A percentile compares a stretch with the other conserved stretches of the same genome.
These are phyloP conservation scores for Sinopyrophorus schimmeli DNA, from an alignment of 2,888 invertebrate genomes.

Conservation along the genomic window DNA sequence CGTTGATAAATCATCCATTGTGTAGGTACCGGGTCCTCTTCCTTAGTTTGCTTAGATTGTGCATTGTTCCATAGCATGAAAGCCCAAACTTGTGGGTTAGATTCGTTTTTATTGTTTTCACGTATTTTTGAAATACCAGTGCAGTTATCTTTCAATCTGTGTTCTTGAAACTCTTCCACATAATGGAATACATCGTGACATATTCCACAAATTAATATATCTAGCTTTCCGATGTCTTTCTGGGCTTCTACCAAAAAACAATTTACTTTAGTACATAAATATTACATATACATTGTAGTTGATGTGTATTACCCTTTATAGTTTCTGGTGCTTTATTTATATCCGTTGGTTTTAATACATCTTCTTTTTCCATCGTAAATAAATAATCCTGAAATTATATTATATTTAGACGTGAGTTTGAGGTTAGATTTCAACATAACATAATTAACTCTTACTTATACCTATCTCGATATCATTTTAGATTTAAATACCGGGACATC, in stretches of 20 bases:
- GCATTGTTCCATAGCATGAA: slow-evolving; percentile 79
- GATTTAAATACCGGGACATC: too few relatives aligned
- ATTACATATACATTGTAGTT: slow-evolving; percentile 9
- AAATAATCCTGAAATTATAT: slow-evolving; percentile 1
- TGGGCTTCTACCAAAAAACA: slow-evolving; percentile 64
- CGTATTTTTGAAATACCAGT: slow-evolving; percentile 66
- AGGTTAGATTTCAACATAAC: too few relatives aligned
- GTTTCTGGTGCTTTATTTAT: slow-evolving; percentile 39
- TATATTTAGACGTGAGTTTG: slow-evolving; percentile 6
- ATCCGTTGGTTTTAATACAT: slow-evolving; percentile 33
- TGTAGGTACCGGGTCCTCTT: slow-evolving; percentile 53
- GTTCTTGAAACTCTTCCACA: slow-evolving; percentile 76
- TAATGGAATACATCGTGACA: slow-evolving; percentile 81
- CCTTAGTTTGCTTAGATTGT: slow-evolving; percentile 58
- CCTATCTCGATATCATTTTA: too few relatives aligned
- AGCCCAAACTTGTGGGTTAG: slow-evolving; percentile 84
- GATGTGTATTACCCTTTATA: slow-evolving; percentile 39
- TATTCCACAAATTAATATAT: slow-evolving; percentile 82
- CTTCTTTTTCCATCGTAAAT: slow-evolving; percentile 28
- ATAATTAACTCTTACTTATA: too few relatives aligned
- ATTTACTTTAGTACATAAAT: background rate
- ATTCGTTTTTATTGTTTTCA: slow-evolving; percentile 68
- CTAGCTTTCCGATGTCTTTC: slow-evolving; percentile 74
- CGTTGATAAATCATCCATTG: slow-evolving; percentile 83
- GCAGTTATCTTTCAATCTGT: slow-evolving; percentile 65